phyloP scores from a whole-genome alignment of 2,797 vertebrate genomes.

The Premnoplex brunnescens region DNA sequence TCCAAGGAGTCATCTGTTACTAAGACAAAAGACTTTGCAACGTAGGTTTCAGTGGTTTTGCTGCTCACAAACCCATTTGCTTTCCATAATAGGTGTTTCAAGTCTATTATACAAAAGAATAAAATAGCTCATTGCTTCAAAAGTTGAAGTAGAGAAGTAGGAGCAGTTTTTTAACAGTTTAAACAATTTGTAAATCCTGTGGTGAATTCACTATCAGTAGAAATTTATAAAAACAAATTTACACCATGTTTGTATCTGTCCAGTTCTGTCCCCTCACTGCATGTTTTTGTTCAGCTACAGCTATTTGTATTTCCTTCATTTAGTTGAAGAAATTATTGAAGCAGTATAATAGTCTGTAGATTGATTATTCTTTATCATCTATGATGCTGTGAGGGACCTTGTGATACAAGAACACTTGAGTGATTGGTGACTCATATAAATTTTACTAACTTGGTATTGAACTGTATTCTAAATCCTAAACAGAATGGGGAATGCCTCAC shows the following conservation, averaged over 20 bases:
- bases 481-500: constrained; percentile 97
- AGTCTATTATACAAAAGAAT: not conserved
- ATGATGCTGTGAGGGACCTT: not conserved
- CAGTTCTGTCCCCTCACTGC: not conserved
- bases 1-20: not conserved
- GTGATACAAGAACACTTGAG: not conserved
- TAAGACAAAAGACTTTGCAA: not conserved
- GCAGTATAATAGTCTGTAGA: not conserved
- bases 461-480: constrained; percentile 75
- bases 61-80: not conserved
- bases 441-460: constrained; percentile 55
- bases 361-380: not conserved
- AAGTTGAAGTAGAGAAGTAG: not conserved
- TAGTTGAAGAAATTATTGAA: not conserved
- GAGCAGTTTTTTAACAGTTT: not conserved
- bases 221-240: not conserved
- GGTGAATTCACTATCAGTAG: not conserved
- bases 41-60: not conserved
- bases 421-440: not conserved
- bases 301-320: not conserved
- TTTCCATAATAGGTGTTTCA: not conserved
- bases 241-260: rapidly evolving
- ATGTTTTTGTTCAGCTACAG: not conserved
- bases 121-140: not conserved
- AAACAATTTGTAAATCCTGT: not conserved